Evolutionary conservation across 2,888 invertebrate genomes (phyloP).

Genomic region (Apamea sordens): DNA sequence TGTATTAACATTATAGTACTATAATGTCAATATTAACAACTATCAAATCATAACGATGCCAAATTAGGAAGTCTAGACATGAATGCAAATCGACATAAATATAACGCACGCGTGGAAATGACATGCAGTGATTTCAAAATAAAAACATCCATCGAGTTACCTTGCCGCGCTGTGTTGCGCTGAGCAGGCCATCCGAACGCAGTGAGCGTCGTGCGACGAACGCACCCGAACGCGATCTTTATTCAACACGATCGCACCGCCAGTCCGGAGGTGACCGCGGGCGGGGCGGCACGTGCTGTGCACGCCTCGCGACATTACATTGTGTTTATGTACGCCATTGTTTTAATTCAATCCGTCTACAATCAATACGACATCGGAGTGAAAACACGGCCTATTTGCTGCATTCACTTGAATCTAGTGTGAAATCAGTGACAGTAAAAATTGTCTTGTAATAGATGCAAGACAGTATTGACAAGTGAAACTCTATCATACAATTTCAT

Average conservation of each 20-base stretch:
- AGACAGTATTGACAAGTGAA: conserved; percentile 88
- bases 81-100: conserved; percentile 43
- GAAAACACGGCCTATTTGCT: conserved; percentile 80
- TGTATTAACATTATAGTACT: too few relatives aligned
- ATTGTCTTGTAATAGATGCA: conserved; percentile 74
- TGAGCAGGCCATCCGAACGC: conserved; percentile 75
- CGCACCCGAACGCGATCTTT: conserved; percentile 86
- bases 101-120: conserved; percentile 61
- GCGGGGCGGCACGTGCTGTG: conserved; percentile 89
- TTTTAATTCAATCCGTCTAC: conserved; percentile 83
- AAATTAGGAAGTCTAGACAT: conserved; percentile 42
- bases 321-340: conserved; percentile 87
- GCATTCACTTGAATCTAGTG: conserved; percentile 73
- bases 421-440: conserved; percentile 74
- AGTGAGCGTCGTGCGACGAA: conserved; percentile 80
- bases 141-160: conserved; percentile 78
- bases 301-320: conserved; percentile 88
- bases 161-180: conserved; percentile 70
- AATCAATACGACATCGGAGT: conserved; percentile 85
- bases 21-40: not conserved
- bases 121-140: conserved; percentile 79
- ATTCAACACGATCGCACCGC: conserved; percentile 72
- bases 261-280: conserved; percentile 88
- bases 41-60: conserved; percentile 27
- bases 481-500: conserved; percentile 84